A percentile compares a stretch with the other conserved stretches of the same genome.
Conservation (phyloP, 1,140 invertebrate genomes). For the Mycetomoellerius zeteki region DNA sequence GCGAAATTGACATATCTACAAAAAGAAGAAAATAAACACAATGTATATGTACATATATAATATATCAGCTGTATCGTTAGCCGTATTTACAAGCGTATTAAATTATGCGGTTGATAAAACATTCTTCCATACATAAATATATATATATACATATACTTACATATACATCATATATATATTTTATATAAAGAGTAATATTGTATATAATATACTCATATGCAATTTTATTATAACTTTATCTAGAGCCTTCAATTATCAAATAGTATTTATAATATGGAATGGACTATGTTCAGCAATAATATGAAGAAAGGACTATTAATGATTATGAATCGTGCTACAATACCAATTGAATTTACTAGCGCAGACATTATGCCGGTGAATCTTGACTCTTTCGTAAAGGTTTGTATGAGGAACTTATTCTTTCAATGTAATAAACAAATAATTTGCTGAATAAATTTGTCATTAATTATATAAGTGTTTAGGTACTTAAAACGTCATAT, state of each 20-base stretch:
- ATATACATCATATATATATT: no score
- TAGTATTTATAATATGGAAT: constrained; percentile 52
- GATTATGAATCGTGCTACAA: constrained; percentile 59
- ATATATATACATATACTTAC: no score
- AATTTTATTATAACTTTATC: not conserved
- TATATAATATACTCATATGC: not conserved
- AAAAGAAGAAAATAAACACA: not conserved
- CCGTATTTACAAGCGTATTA: no score
- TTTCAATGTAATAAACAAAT: not conserved
- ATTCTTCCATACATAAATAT: no score
- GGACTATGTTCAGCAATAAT: constrained; percentile 2
- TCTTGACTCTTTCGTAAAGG: constrained; percentile 60
- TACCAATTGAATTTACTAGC: constrained; percentile 56
- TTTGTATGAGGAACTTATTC: constrained; percentile 29
- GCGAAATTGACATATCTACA: not conserved
- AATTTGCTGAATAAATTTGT: not conserved
- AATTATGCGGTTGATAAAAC: no score
- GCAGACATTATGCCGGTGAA: constrained; percentile 44
- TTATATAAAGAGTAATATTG: no score
- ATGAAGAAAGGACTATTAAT: constrained; percentile 45
- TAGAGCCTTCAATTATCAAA: constrained; percentile 48
- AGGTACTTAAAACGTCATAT: constrained; percentile 68
- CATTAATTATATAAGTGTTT: constrained; percentile 3
- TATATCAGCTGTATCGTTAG: no score
- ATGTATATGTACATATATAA: no score